These are phyloP conservation scores for Psettodes erumei DNA, from an alignment of 2,113 vertebrate species.

Conservation along the genomic window DNA sequence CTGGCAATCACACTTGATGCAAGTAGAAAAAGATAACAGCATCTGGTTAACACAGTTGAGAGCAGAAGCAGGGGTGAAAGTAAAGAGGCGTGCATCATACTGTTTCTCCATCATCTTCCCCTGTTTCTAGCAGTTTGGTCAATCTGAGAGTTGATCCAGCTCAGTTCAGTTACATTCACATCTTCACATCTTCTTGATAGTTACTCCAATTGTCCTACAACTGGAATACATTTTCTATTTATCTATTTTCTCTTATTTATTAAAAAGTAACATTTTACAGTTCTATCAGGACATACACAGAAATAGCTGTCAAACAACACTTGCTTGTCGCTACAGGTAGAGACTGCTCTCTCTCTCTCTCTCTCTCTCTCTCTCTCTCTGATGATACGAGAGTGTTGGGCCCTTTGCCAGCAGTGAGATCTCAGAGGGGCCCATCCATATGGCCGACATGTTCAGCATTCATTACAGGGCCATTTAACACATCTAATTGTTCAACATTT, in stretches of 20 bases:
- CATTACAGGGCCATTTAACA: conserved; percentile 72
- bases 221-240: too few relatives aligned
- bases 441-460: conserved; percentile 66
- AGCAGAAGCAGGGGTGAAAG: too few relatives aligned
- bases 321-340: neutral
- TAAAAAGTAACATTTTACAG: too few relatives aligned
- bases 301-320: neutral
- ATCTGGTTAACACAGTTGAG: too few relatives aligned
- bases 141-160: neutral
- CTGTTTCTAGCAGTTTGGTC: neutral
- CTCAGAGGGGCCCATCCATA: conserved; percentile 71
- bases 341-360: conserved; percentile 11
- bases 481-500: conserved; percentile 72
- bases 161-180: neutral
- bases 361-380: conserved; percentile 28
- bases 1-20: too few relatives aligned
- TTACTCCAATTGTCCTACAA: too few relatives aligned
- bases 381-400: conserved; percentile 43
- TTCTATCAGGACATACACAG: too few relatives aligned
- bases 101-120: neutral
- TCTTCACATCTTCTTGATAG: too few relatives aligned
- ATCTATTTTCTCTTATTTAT: too few relatives aligned
- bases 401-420: conserved; percentile 69
- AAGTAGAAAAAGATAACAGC: too few relatives aligned
- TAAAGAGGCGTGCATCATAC: neutral